Evolutionary conservation across 1,140 invertebrate species (phyloP).

Genomic region (Andricus grossulariae): DNA sequence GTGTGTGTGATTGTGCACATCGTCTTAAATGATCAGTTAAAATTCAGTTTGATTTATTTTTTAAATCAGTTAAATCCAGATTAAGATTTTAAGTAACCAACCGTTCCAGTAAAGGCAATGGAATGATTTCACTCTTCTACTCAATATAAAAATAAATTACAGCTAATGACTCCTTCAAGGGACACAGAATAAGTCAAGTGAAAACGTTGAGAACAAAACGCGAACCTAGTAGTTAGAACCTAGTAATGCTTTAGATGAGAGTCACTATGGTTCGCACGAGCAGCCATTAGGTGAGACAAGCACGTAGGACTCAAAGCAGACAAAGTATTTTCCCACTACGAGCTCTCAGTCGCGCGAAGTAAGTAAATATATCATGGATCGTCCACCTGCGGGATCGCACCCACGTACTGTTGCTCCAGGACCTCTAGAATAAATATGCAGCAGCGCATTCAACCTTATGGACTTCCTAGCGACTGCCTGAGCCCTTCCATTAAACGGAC

Average conservation of each 20-base stretch:
- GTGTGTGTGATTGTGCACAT: too few species aligned
- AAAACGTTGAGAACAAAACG: too few species aligned
- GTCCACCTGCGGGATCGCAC: slow-evolving; percentile 50
- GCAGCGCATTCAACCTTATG: background rate
- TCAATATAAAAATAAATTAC: too few species aligned
- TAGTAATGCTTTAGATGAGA: background rate
- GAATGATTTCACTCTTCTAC: too few species aligned
- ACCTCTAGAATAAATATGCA: slow-evolving; percentile 18
- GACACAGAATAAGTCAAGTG: too few species aligned
- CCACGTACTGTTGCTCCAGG: slow-evolving; percentile 30
- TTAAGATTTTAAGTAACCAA: too few species aligned
- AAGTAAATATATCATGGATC: slow-evolving; percentile 68
- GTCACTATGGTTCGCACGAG: background rate
- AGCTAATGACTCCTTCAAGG: too few species aligned
- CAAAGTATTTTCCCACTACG: slow-evolving; percentile 56
- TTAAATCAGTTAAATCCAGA: too few species aligned
- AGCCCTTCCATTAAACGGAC: background rate
- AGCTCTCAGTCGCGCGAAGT: slow-evolving; percentile 52
- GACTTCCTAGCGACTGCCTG: slow-evolving; percentile 13
- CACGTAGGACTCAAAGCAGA: slow-evolving; percentile 59
- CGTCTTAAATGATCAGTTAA: too few species aligned
- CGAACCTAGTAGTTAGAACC: too few species aligned
- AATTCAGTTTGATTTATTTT: too few species aligned
- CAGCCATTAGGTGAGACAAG: slow-evolving; percentile 61
- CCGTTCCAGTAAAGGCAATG: too few species aligned